Conservation (phyloP, 2,113 vertebrate genomes). For the Hemibagrus wyckioides region DNA sequence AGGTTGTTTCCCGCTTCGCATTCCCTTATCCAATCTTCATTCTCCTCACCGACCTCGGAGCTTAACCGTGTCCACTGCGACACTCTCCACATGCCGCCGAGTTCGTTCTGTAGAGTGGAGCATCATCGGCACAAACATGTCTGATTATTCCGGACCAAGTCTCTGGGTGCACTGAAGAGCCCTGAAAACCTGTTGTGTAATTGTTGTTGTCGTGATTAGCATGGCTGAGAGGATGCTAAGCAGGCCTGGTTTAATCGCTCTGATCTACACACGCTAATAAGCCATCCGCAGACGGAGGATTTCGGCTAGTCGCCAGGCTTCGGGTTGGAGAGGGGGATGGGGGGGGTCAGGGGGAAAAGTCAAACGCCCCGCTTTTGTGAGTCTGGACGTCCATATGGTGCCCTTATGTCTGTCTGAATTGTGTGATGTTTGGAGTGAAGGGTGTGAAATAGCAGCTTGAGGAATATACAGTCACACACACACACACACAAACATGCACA, state of each 20-base stretch:
- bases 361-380: slow-evolving; percentile 37
- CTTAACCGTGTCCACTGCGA: slow-evolving; percentile 60
- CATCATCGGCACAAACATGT: slow-evolving; percentile 39
- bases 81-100: slow-evolving; percentile 46
- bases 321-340: slow-evolving; percentile 27
- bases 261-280: slow-evolving; percentile 49
- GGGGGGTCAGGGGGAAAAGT: slow-evolving; percentile 23
- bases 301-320: slow-evolving; percentile 52
- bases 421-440: background rate
- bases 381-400: slow-evolving; percentile 59
- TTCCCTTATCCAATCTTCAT: slow-evolving; percentile 65
- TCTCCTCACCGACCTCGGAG: slow-evolving; percentile 60
- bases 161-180: slow-evolving; percentile 42
- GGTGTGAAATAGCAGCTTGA: slow-evolving; percentile 41
- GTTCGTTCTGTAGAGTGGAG: slow-evolving; percentile 60
- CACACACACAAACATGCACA: too few species aligned
- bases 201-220: slow-evolving; percentile 59
- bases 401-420: slow-evolving; percentile 49
- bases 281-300: slow-evolving; percentile 44
- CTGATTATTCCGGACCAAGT: slow-evolving; percentile 62
- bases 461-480: slow-evolving; percentile 26
- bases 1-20: slow-evolving; percentile 43
- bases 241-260: slow-evolving; percentile 43
- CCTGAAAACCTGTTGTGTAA: slow-evolving; percentile 36
- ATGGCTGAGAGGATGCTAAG: slow-evolving; percentile 51